Evolutionary conservation across 1,140 invertebrate genomes (phyloP).

Genomic region (Trichogramma pretiosum): DNA sequence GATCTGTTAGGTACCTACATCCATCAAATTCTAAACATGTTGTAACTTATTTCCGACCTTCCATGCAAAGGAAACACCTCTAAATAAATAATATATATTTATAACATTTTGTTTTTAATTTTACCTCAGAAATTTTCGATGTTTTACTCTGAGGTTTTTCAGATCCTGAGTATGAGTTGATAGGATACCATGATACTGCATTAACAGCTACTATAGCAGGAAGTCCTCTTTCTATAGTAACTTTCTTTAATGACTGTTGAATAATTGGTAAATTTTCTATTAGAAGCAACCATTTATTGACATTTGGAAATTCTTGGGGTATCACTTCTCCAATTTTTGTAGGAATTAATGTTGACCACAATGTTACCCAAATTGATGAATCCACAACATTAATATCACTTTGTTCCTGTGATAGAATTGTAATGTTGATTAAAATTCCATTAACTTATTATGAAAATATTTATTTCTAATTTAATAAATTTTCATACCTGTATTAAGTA

Average conservation of each 20-base stretch:
- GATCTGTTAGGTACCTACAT: too few species aligned
- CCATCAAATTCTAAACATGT: too few species aligned
- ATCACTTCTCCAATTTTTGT: conserved; percentile 39
- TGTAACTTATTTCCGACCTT: not conserved
- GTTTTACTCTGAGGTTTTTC: conserved; percentile 23
- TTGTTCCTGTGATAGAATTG: conserved; percentile 30
- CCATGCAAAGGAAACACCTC: not conserved
- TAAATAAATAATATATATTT: too few species aligned
- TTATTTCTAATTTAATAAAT: not conserved
- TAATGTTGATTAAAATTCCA: conserved; percentile 34
- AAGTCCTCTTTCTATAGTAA: conserved; percentile 29
- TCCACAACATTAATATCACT: conserved; percentile 50
- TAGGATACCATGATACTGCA: conserved; percentile 35
- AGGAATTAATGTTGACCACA: conserved; percentile 51
- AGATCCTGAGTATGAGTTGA: conserved; percentile 35
- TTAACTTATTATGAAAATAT: conserved; percentile 2
- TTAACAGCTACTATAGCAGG: conserved; percentile 32
- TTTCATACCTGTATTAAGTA: conserved; percentile 39
- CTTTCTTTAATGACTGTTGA: conserved; percentile 33
- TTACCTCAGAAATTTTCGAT: conserved; percentile 25
- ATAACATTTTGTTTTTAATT: not conserved
- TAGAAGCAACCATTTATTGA: conserved; percentile 46
- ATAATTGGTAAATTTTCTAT: conserved; percentile 45
- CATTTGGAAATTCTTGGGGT: conserved; percentile 37
- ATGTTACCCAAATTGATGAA: conserved; percentile 54